Evolutionary conservation across 2,113 vertebrate species (phyloP).

Genomic region (Myocastor coypus): DNA sequence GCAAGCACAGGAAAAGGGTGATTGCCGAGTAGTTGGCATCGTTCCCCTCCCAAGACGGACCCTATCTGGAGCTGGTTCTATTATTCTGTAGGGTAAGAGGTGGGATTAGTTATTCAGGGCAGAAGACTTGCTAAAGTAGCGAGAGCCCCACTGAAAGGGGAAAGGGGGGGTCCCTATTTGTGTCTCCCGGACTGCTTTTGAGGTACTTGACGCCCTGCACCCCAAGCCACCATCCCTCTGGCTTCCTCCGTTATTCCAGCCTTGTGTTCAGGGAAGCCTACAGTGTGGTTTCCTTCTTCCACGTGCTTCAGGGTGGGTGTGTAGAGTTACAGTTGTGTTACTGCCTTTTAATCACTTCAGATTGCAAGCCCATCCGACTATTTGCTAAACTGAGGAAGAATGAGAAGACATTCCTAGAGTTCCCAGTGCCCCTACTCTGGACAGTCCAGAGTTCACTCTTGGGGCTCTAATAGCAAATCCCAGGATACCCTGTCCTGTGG

Average conservation of each 20-base stretch:
- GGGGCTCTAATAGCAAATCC: background rate
- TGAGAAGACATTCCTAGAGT: background rate
- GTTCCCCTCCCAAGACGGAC: background rate
- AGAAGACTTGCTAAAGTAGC: background rate
- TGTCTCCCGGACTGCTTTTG: background rate
- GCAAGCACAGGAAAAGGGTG: background rate
- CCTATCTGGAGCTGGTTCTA: background rate
- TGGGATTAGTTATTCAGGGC: background rate
- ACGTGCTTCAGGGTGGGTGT: background rate
- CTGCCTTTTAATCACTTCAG: constrained; percentile 40
- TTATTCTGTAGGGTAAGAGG: background rate
- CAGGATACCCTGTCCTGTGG: background rate
- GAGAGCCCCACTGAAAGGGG: background rate
- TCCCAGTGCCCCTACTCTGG: background rate
- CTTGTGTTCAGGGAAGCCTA: background rate
- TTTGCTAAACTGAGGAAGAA: constrained; percentile 48
- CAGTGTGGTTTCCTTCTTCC: background rate
- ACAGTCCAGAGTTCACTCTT: background rate
- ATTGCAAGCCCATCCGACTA: constrained; percentile 55
- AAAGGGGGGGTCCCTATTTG: background rate
- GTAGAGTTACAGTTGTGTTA: constrained; percentile 29
- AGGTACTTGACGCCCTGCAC: background rate
- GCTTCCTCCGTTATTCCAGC: background rate
- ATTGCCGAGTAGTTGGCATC: background rate
- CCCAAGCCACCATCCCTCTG: background rate